phyloP scores from a whole-genome alignment of 2,797 vertebrate genomes.

The Eidolon dupreanum region DNA sequence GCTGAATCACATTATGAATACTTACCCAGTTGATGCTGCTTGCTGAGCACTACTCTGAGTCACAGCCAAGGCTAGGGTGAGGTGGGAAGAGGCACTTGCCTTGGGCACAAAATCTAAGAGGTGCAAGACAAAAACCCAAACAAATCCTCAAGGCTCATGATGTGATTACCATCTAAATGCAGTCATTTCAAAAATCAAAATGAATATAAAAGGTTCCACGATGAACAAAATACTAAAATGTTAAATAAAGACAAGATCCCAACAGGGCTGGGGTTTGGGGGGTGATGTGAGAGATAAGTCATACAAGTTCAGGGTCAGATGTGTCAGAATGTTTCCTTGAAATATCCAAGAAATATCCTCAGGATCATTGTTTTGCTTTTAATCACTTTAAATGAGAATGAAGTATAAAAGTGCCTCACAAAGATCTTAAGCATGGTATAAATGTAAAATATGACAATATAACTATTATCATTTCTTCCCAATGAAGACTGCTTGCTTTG shows the following conservation, averaged over 20 bases:
- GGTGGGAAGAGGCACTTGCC: not conserved
- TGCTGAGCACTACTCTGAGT: not conserved
- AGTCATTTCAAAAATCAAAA: not conserved
- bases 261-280: not conserved
- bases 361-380: conserved; percentile 52
- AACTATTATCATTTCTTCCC: conserved; percentile 34
- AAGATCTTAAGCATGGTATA: conserved; percentile 31
- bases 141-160: not conserved
- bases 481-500: conserved; percentile 66
- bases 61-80: not conserved
- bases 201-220: not conserved
- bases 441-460: conserved; percentile 24
- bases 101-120: not conserved
- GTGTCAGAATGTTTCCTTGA: conserved; percentile 69
- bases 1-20: not conserved
- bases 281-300: not conserved
- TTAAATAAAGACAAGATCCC: not conserved
- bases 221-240: not conserved
- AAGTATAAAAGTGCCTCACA: conserved; percentile 32
- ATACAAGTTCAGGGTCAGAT: not conserved
- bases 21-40: not conserved
- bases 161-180: not conserved
- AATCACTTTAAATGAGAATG: conserved; percentile 33
- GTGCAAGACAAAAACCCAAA: not conserved
- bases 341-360: conserved; percentile 50